These are phyloP conservation scores for Suricata suricatta DNA, from an alignment of 2,113 vertebrate species.

Conservation along the genomic window DNA sequence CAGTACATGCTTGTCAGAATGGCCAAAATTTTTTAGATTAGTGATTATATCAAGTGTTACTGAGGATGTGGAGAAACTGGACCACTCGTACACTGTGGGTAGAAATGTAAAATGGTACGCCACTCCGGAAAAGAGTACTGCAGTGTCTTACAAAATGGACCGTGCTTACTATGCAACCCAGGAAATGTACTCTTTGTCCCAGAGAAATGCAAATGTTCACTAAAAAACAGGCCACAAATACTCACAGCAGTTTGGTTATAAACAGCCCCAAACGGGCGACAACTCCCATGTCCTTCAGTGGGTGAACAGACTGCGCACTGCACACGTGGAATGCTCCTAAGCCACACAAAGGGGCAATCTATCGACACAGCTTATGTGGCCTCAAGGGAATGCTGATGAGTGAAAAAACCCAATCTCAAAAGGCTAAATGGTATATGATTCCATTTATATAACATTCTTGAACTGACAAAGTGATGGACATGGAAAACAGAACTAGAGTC, in stretches of 20 bases:
- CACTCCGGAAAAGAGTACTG: neutral
- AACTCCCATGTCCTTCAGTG: neutral
- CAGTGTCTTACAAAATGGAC: neutral
- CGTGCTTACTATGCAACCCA: neutral
- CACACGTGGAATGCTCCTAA: neutral
- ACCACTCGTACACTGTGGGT: neutral
- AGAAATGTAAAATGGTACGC: neutral
- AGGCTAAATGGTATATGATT: neutral
- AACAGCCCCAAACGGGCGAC: neutral
- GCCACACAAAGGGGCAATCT: neutral
- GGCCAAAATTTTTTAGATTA: neutral
- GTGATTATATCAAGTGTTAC: neutral
- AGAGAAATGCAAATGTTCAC: neutral
- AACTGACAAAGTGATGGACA: neutral
- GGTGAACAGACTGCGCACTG: neutral
- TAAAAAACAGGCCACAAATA: neutral
- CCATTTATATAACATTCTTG: neutral
- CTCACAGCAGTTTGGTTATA: neutral
- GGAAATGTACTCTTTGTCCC: neutral
- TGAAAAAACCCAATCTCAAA: neutral
- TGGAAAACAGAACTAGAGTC: neutral
- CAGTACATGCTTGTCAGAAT: neutral
- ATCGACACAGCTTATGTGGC: neutral
- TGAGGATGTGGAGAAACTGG: neutral
- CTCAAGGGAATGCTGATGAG: neutral